A percentile compares a stretch with the other conserved stretches of the same genome.
Conservation (phyloP, 2,113 vertebrate genomes). For the Eubucco bourcierii region DNA sequence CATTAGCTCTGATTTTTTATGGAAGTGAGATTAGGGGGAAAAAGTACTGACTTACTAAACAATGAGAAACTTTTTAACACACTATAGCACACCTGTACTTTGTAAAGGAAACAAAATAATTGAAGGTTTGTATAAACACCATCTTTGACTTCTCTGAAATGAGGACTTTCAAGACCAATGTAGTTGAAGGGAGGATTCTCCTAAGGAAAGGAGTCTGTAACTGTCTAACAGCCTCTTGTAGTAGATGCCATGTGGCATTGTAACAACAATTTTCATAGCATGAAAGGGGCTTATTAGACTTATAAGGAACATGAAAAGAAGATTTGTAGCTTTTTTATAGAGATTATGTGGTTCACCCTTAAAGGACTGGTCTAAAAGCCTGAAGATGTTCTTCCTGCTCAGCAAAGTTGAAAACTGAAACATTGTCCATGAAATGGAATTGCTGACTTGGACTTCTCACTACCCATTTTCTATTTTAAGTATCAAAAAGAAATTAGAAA, state of each 20-base stretch:
- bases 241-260: neutral
- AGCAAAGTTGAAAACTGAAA: neutral
- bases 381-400: neutral
- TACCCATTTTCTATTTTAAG: neutral
- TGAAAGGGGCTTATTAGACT: neutral
- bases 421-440: neutral
- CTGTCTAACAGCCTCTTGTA: neutral
- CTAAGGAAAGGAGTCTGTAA: neutral
- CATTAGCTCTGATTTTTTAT: neutral
- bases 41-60: neutral
- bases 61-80: neutral
- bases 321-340: no score
- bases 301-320: no score
- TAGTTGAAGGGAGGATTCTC: neutral
- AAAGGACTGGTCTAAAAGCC: neutral
- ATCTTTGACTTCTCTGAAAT: neutral
- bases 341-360: neutral
- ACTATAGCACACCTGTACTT: neutral
- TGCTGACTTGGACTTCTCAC: neutral
- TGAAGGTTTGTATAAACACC: neutral
- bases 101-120: neutral
- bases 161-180: neutral
- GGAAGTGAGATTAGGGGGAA: neutral
- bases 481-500: neutral
- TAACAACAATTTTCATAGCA: neutral